Percentiles rank a stretch among this genome's conserved stretches.
phyloP scores from a whole-genome alignment of 1,140 invertebrate species.

The Hyphantria cunea region DNA sequence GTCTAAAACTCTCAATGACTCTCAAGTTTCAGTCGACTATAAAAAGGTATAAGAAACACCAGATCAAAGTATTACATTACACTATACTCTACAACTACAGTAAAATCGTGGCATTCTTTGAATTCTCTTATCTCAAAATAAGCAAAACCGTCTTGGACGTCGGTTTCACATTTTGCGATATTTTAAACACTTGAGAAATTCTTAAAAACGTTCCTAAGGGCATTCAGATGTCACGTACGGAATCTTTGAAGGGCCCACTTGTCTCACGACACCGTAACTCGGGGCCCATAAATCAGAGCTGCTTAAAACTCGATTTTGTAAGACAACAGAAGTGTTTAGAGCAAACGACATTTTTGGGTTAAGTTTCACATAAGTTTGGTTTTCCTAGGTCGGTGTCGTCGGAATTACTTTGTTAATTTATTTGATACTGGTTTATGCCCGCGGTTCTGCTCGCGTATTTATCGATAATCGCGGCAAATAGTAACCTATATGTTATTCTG shows the following conservation, averaged over 20 bases:
- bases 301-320: constrained; percentile 52
- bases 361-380: neutral
- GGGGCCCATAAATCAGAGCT: constrained; percentile 60
- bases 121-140: neutral
- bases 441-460: no score
- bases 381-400: no score
- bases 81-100: no score
- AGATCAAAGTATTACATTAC: no score
- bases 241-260: constrained; percentile 48
- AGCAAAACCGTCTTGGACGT: neutral
- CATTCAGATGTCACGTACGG: constrained; percentile 45
- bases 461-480: no score
- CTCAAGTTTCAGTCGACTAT: no score
- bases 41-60: no score
- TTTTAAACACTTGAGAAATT: constrained; percentile 37
- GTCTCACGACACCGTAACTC: constrained; percentile 55
- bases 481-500: no score
- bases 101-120: no score
- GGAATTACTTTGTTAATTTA: no score
- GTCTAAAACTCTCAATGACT: no score
- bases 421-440: no score
- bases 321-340: constrained; percentile 42
- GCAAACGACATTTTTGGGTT: constrained; percentile 32
- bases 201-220: constrained; percentile 33
- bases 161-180: constrained; percentile 37